A percentile compares a stretch with the other conserved stretches of the same genome.
phyloP scores from a whole-genome alignment of 2,113 vertebrate species.

The Antigone vipio region DNA sequence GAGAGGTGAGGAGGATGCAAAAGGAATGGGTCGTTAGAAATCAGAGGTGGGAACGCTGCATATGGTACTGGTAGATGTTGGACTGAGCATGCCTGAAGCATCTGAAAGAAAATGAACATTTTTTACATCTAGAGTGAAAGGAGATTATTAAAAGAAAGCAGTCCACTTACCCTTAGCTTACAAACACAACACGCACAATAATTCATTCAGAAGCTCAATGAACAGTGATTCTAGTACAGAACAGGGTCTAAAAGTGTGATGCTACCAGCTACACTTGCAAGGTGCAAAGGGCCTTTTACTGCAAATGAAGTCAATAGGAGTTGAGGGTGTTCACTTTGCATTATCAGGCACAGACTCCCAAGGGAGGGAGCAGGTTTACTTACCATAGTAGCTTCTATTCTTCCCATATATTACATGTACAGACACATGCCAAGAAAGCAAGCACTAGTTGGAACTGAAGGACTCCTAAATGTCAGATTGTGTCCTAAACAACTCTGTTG shows the following conservation, averaged over 20 bases:
- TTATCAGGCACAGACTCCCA: not conserved
- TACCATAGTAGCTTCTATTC: not conserved
- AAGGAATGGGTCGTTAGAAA: constrained; percentile 91
- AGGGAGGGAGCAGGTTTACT: not conserved
- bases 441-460: not conserved
- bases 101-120: constrained; percentile 72
- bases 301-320: not conserved
- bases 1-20: constrained; percentile 87
- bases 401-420: not conserved
- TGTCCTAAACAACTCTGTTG: not conserved
- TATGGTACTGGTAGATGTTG: constrained; percentile 92
- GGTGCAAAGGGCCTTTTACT: not conserved
- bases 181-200: not conserved
- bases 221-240: not conserved
- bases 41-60: constrained; percentile 86
- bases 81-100: constrained; percentile 91
- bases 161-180: not conserved
- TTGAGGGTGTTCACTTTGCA: not conserved
- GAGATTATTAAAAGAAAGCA: not conserved
- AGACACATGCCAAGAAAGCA: not conserved
- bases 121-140: not conserved
- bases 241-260: not conserved
- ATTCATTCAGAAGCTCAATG: not conserved
- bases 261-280: not conserved
- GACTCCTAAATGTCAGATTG: not conserved